Evolutionary conservation across 2,888 invertebrate genomes (phyloP).

Genomic region (Myopa testacea): DNA sequence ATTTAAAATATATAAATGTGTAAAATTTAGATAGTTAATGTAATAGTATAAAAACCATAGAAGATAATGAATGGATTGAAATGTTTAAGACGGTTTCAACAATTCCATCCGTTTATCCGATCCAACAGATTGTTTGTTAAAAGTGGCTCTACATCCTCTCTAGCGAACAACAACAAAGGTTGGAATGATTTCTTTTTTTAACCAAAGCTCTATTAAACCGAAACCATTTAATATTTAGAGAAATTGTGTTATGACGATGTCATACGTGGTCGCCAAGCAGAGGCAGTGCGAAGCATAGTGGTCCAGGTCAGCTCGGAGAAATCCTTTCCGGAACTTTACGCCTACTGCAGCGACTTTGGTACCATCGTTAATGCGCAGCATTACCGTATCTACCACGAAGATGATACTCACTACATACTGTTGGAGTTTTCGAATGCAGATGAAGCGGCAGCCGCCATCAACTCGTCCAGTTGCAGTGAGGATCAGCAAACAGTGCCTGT

Average conservation of each 20-base stretch:
- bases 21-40: not conserved
- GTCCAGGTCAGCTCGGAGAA: constrained; percentile 82
- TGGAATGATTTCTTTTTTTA: not conserved
- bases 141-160: constrained; percentile 41
- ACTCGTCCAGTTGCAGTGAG: constrained; percentile 72
- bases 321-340: constrained; percentile 76
- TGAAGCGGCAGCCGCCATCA: constrained; percentile 72
- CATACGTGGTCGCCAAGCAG: constrained; percentile 72
- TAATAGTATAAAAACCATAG: not conserved
- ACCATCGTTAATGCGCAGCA: constrained; percentile 75
- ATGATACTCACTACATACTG: constrained; percentile 79
- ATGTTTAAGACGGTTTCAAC: constrained; percentile 48
- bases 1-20: constrained; percentile 4
- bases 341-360: constrained; percentile 78
- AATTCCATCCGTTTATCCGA: constrained; percentile 21
- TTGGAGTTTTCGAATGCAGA: constrained; percentile 76
- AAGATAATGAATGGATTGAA: constrained; percentile 52
- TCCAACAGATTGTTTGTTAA: constrained; percentile 48
- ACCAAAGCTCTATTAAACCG: not conserved
- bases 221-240: constrained; percentile 10
- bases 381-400: constrained; percentile 68
- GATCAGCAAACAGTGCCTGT: constrained; percentile 74
- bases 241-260: constrained; percentile 71
- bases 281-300: constrained; percentile 78
- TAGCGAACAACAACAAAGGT: constrained; percentile 44